A percentile compares a stretch with the other conserved stretches of the same genome.
Evolutionary conservation across 2,888 invertebrate genomes (phyloP).

Genomic region (Stenolophus ochropezus): DNA sequence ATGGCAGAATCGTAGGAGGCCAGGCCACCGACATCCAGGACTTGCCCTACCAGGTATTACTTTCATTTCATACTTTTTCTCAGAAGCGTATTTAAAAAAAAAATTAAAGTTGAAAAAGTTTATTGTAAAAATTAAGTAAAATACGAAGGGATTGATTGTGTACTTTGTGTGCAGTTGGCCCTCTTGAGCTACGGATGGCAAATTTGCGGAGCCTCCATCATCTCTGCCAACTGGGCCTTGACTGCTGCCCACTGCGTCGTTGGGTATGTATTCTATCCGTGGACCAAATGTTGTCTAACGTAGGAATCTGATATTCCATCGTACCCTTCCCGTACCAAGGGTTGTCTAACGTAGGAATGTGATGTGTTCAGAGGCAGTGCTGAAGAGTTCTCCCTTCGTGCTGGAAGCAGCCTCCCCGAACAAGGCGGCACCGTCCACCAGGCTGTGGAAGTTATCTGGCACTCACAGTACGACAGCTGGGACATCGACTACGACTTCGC

Average conservation of each 20-base stretch:
- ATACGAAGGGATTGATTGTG: too few species aligned
- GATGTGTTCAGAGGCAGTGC: not conserved
- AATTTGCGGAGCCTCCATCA: slow-evolving; percentile 59
- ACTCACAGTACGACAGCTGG: not conserved
- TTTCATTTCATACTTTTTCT: not conserved
- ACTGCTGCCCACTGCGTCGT: slow-evolving; percentile 45
- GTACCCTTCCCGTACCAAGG: not conserved
- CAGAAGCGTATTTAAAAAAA: not conserved
- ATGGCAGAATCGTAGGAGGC: slow-evolving; percentile 70
- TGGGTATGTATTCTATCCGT: not conserved
- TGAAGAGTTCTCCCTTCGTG: not conserved
- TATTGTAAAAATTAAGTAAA: too few species aligned
- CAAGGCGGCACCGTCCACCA: slow-evolving; percentile 9
- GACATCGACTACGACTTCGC: not conserved
- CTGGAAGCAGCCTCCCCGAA: not conserved
- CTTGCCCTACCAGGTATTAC: slow-evolving; percentile 31
- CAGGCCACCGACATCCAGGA: slow-evolving; percentile 44
- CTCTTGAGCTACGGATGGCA: slow-evolving; percentile 66
- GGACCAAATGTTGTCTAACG: not conserved
- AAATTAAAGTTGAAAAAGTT: too few species aligned
- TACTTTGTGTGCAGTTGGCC: too few species aligned
- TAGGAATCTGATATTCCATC: not conserved
- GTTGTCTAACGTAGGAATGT: not conserved
- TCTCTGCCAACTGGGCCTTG: slow-evolving; percentile 66
- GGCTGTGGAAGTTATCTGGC: not conserved